Percentiles rank a stretch among this genome's conserved stretches.
phyloP scores from a whole-genome alignment of 2,888 invertebrate species.

The Acrobasis consociella region DNA sequence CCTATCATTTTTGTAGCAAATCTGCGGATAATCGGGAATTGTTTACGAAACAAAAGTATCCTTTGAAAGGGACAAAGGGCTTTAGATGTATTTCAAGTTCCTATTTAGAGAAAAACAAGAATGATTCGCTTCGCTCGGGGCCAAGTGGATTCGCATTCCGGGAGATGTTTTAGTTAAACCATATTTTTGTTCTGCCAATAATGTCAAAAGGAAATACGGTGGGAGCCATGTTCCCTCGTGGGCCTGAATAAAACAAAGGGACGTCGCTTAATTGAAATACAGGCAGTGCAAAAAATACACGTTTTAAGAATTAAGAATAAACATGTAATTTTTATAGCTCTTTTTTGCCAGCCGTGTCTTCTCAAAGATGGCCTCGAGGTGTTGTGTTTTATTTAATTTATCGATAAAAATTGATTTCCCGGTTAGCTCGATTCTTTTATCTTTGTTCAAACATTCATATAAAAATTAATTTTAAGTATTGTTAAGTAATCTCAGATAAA shows the following conservation, averaged over 20 bases:
- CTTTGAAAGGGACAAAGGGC: constrained; percentile 54
- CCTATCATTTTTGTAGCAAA: constrained; percentile 74
- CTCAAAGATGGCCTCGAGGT: not conserved
- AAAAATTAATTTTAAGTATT: no score
- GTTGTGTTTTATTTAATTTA: no score
- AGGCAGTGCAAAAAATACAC: not conserved
- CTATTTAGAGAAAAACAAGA: constrained; percentile 36
- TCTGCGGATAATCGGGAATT: constrained; percentile 71
- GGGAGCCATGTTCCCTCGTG: constrained; percentile 18
- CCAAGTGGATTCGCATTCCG: constrained; percentile 29
- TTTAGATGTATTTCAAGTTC: constrained; percentile 40
- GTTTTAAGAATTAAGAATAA: not conserved
- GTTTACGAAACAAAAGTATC: constrained; percentile 63
- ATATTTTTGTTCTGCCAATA: constrained; percentile 28
- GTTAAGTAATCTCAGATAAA: no score
- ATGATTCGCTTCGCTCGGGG: constrained; percentile 31
- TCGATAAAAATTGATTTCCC: no score
- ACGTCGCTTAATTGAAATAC: constrained; percentile 17
- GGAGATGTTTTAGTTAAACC: constrained; percentile 31
- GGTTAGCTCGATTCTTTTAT: no score
- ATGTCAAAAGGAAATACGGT: constrained; percentile 19
- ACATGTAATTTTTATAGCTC: not conserved
- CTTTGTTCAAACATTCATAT: no score
- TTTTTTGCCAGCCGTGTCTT: not conserved
- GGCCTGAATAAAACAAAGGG: constrained; percentile 19